These are phyloP conservation scores for Rhea pennata DNA, from an alignment of 2,113 vertebrate species.

Conservation along the genomic window DNA sequence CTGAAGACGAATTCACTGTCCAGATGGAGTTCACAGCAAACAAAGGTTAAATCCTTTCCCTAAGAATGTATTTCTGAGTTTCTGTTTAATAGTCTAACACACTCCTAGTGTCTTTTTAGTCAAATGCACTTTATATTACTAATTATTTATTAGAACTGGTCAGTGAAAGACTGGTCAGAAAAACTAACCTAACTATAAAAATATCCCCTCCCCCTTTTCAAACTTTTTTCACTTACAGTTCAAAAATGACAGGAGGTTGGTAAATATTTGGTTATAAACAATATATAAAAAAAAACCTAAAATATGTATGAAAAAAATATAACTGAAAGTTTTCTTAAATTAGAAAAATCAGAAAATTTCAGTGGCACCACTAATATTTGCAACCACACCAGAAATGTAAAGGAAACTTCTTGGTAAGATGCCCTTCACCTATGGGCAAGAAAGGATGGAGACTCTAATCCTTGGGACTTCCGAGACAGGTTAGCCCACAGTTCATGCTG, in stretches of 20 bases:
- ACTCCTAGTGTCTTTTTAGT: background rate
- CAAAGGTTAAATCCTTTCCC: slow-evolving; percentile 73
- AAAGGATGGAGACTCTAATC: background rate
- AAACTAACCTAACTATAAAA: background rate
- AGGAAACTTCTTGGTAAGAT: background rate
- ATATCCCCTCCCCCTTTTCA: background rate
- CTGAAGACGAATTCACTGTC: slow-evolving; percentile 75
- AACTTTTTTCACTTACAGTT: background rate
- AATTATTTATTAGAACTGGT: background rate
- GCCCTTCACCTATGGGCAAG: background rate
- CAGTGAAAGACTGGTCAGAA: background rate
- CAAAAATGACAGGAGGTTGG: background rate
- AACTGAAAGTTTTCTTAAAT: background rate
- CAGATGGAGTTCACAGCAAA: slow-evolving; percentile 79
- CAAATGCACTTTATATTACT: background rate
- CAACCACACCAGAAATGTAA: background rate
- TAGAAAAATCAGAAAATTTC: background rate
- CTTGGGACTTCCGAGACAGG: background rate
- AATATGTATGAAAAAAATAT: background rate
- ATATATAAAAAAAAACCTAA: background rate
- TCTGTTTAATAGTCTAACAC: background rate
- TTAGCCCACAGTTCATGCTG: background rate
- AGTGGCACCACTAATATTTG: background rate
- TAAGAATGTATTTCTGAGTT: background rate
- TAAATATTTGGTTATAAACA: background rate